Evolutionary conservation across 2,797 vertebrate genomes (phyloP).

Genomic region (Carcharodon carcharias): DNA sequence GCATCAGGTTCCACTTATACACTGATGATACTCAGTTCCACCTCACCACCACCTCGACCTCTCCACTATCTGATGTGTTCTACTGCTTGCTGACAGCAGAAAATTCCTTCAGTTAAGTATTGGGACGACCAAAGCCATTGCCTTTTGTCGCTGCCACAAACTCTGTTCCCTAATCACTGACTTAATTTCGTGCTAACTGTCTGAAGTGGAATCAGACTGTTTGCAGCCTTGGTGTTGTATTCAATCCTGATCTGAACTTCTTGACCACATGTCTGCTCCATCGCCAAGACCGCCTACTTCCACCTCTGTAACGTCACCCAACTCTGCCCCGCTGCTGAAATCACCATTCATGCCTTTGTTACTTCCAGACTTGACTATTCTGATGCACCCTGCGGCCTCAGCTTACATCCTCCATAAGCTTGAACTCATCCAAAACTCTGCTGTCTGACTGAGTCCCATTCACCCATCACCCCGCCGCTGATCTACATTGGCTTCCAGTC

Average conservation of each 20-base stretch:
- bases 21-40: neutral
- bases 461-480: too few relatives aligned
- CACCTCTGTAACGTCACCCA: neutral
- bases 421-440: neutral
- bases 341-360: neutral
- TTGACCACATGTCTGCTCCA: neutral
- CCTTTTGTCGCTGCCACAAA: neutral
- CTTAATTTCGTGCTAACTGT: neutral
- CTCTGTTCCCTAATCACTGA: neutral
- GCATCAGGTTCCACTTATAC: neutral
- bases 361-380: neutral
- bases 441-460: neutral
- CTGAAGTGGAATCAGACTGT: neutral
- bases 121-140: neutral
- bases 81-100: neutral
- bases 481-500: too few relatives aligned
- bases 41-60: neutral
- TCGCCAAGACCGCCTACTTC: neutral
- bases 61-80: neutral
- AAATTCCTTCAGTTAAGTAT: neutral
- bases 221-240: neutral
- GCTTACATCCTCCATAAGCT: neutral
- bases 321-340: neutral
- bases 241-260: neutral
- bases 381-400: neutral